Base-by-base conservation (phyloP, 2,797 vertebrate genomes). In the Arctocebus calabarensis region DNA sequence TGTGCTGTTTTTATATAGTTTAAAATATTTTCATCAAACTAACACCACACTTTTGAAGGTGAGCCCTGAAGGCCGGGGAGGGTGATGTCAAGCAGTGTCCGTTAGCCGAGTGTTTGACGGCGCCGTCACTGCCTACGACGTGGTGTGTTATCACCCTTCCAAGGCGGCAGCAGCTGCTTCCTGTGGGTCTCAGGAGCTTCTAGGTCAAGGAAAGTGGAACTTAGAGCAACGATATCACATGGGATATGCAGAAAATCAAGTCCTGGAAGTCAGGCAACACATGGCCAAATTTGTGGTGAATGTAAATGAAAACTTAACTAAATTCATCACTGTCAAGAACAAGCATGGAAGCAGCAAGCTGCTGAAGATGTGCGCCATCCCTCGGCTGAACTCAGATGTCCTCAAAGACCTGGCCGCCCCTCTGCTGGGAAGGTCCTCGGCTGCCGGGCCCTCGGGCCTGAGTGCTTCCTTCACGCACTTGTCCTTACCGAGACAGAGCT, bases 61-160 rank as follows among this genome's bases (percentile, higher is more conserved):
- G 99, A 73, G 99, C 99, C 5, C 99, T 99, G 27, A 99, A 99
- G 96, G 99, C 99, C 84, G 99, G 99, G 0, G 98, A 98, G 92
- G 99, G 99, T 2, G 98, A 99, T 40, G 98, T 98, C 19, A 98
- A 99, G 96, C 98, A 98, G 62, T 99, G 99, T 93, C 99, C 99
- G 0, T 98, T 99, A 92, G 99, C 99, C 61, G 99, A 99, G 96
- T 99, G 99, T 61, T 98, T 99, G 61, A 99, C 99, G 98, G 99
- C 99, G 96, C 99, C 0, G 98, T 99, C 14, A 40, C 98, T 3
- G 99, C 99, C 98, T 99, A 99, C 0, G 97, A 99, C 43, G 99
- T 99, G 99, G 99, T 99, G 40, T 99, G 99, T 95, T 98, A 99
- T 17, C 98, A 98, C 25, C 99, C 99, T 10, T 99, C 99, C 5